Evolutionary conservation across 2,888 invertebrate species (phyloP).

Genomic region (Scaptomyza parva): DNA sequence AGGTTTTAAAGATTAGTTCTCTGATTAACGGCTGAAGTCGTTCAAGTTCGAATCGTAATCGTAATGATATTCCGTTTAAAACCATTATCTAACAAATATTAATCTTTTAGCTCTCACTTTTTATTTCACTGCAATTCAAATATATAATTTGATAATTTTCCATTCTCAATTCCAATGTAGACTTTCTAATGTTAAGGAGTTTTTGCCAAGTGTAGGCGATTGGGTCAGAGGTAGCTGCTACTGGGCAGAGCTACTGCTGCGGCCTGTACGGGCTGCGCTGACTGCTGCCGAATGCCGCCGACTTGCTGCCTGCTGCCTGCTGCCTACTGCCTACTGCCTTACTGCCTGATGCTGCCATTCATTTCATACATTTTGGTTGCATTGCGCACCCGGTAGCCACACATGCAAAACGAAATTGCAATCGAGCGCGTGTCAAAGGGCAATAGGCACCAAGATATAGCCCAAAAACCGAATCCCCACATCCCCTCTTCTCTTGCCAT

Average conservation of each 20-base stretch:
- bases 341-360: slow-evolving; percentile 57
- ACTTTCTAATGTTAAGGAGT: neutral
- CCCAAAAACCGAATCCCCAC: slow-evolving; percentile 11
- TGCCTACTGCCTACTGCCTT: slow-evolving; percentile 37
- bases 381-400: slow-evolving; percentile 54
- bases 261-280: slow-evolving; percentile 48
- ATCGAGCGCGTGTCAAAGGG: slow-evolving; percentile 71
- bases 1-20: too few relatives aligned
- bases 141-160: too few relatives aligned
- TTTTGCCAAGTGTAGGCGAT: neutral
- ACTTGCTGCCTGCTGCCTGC: slow-evolving; percentile 32
- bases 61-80: too few relatives aligned
- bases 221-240: neutral
- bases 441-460: slow-evolving; percentile 61
- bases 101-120: too few relatives aligned
- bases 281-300: slow-evolving; percentile 41
- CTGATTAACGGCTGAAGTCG: too few relatives aligned
- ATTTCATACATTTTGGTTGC: slow-evolving; percentile 72
- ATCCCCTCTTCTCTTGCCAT: neutral
- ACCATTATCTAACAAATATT: too few relatives aligned
- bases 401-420: slow-evolving; percentile 71
- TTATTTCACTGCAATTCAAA: too few relatives aligned
- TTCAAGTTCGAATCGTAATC: too few relatives aligned
- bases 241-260: slow-evolving; percentile 8
- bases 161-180: too few relatives aligned